Evolutionary conservation across 2,797 vertebrate genomes (phyloP), one percentile per base, ranked within the genome.

Genomic region (Brachymystax lenok): DNA sequence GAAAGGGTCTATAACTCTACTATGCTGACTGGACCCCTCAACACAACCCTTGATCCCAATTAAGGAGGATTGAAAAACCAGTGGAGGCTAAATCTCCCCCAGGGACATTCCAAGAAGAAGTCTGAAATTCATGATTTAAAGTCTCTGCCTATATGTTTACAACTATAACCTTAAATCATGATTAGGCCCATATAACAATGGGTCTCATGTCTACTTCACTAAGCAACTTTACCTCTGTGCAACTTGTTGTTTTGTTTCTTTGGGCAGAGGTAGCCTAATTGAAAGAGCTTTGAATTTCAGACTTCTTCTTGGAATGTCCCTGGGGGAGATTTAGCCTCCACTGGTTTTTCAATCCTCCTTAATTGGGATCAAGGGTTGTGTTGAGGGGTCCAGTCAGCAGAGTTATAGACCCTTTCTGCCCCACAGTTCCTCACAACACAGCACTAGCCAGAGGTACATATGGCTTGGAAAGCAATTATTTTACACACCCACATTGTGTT

Each of bases 281-380:
- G 8, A 40, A 40, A 40, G 40, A 46, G 40, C 10, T 46, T 46
- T 67, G 68, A 30, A 46, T 40, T 28, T 24, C 67, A 27, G 75
- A 64, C 27, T 3, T 50, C 8, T 35, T 12, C 71, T 35, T 2
- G 17, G 33, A 46, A 81, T 74, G 83, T 90, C 89, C 89, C 84
- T 63, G 86, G 87, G 87, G 74, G 19, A 80, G 82, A 75, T 88
- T 91, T 84, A 79, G 54, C 74, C 21, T 77, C 80, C 78, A 87
- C 76, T 77, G 56, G 51, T 79, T 87, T 79, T 50, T 66, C 69
- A 91, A 91, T 90, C 92, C 91, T 63, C 82, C 85, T 84, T 90
- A 89, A 90, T 85, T 85, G 77, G 90, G 87, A 89, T 88, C 82
- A 90, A 77, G 77, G 86, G 80, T 85, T 87, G 64, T 64, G 77